Conservation (phyloP, 23 tunicate species). For the Diplosoma virens region DNA sequence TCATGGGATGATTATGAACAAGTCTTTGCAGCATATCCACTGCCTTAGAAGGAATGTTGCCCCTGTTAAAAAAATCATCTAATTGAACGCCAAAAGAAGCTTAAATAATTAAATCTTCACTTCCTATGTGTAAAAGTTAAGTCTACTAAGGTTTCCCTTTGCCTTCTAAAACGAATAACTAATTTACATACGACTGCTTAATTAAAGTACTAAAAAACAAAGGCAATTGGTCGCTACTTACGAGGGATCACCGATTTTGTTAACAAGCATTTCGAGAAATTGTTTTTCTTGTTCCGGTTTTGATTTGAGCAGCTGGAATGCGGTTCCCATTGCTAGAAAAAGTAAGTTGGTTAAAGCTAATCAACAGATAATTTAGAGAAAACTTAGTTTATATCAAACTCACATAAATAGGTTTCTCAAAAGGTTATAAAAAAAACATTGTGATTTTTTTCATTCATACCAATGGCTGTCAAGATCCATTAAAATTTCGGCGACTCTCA, state of each 20-base stretch:
- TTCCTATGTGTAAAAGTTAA: not conserved
- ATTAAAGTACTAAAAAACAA: not conserved
- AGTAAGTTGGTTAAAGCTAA: no score
- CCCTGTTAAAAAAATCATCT: not conserved
- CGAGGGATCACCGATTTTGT: conserved; percentile 89
- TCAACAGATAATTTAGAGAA: no score
- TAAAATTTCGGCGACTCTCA: no score
- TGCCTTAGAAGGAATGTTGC: conserved; percentile 52
- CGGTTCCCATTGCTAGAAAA: conserved; percentile 48
- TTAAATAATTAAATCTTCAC: not conserved
- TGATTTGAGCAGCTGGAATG: conserved; percentile 41
- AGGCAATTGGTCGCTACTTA: conserved; percentile 11
- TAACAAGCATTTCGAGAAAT: conserved; percentile 52
- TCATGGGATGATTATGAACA: conserved; percentile 61
- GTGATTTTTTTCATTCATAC: no score
- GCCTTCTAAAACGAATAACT: no score
- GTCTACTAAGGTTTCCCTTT: no score
- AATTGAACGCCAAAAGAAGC: not conserved
- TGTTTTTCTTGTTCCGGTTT: conserved; percentile 88
- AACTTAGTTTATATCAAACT: no score
- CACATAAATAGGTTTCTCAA: no score
- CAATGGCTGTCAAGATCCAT: no score
- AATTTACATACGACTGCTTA: no score
- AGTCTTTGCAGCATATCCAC: conserved; percentile 58
- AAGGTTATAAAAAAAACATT: no score